Conservation (phyloP, 2,888 invertebrate species). For the Plutella xylostella region DNA sequence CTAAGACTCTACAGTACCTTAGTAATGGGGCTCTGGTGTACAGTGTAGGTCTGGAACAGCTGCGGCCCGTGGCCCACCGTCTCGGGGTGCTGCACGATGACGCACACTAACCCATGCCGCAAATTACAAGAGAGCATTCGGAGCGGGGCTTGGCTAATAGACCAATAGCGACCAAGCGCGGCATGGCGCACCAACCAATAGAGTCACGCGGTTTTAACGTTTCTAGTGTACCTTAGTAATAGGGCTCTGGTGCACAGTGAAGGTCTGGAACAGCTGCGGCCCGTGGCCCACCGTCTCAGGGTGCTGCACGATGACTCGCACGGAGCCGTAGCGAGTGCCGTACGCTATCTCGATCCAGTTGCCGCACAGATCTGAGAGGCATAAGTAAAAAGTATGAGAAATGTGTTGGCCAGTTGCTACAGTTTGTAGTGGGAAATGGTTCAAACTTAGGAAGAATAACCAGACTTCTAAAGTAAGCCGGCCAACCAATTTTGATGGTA, state of each 20-base stretch:
- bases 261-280: conserved; percentile 97
- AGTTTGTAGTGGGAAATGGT: too few species aligned
- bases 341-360: conserved; percentile 99
- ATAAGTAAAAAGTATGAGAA: neutral
- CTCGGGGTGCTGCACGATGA: conserved; percentile 99
- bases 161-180: too few species aligned
- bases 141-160: too few species aligned
- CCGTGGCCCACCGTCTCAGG: conserved; percentile 99
- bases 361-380: conserved; percentile 84
- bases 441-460: too few species aligned
- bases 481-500: too few species aligned
- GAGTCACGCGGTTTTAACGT: too few species aligned
- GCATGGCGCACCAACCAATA: too few species aligned
- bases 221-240: conserved; percentile 88
- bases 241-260: conserved; percentile 96
- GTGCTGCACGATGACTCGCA: conserved; percentile 97
- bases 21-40: conserved; percentile 95
- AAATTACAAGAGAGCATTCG: too few species aligned
- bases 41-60: conserved; percentile 97
- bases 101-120: conserved; percentile 92
- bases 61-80: conserved; percentile 99
- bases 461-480: too few species aligned
- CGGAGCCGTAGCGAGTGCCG: conserved; percentile 95
- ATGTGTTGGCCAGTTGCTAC: too few species aligned
- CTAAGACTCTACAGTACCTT: too few species aligned